Evolutionary conservation across 2,888 invertebrate genomes (phyloP).

Genomic region (Aspidiotus destructor): DNA sequence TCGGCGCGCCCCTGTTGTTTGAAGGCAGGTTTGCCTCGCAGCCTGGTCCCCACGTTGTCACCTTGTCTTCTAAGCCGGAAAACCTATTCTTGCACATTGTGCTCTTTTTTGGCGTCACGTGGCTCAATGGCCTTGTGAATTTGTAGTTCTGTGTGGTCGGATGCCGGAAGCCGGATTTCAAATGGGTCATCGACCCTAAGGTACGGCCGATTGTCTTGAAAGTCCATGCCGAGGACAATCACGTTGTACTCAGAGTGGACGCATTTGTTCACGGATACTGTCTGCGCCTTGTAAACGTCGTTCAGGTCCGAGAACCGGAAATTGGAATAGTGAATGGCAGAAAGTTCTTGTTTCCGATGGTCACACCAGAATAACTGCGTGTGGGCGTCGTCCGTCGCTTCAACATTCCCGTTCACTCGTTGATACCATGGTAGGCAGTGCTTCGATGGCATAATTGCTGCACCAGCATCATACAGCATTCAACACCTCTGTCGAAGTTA

Average conservation of each 20-base stretch:
- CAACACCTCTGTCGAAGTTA: too few relatives aligned
- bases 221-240: background rate
- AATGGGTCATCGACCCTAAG: background rate
- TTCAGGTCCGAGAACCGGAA: background rate
- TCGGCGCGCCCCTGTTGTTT: too few relatives aligned
- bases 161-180: background rate
- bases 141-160: background rate
- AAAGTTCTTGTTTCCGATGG: background rate
- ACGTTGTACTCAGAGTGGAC: background rate
- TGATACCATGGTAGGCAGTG: too few relatives aligned
- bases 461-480: too few relatives aligned
- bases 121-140: background rate
- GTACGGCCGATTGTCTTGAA: background rate
- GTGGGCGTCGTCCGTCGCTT: too few relatives aligned
- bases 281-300: background rate
- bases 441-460: too few relatives aligned
- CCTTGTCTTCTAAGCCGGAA: too few relatives aligned
- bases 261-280: background rate
- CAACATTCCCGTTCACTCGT: too few relatives aligned
- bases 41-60: too few relatives aligned
- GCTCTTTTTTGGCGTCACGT: too few relatives aligned
- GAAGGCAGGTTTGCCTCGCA: too few relatives aligned
- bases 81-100: too few relatives aligned
- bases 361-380: background rate
- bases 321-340: background rate